A percentile compares a stretch with the other conserved stretches of the same genome.
Conservation (phyloP, 2,797 vertebrate genomes). For the Okamejei kenojei region DNA sequence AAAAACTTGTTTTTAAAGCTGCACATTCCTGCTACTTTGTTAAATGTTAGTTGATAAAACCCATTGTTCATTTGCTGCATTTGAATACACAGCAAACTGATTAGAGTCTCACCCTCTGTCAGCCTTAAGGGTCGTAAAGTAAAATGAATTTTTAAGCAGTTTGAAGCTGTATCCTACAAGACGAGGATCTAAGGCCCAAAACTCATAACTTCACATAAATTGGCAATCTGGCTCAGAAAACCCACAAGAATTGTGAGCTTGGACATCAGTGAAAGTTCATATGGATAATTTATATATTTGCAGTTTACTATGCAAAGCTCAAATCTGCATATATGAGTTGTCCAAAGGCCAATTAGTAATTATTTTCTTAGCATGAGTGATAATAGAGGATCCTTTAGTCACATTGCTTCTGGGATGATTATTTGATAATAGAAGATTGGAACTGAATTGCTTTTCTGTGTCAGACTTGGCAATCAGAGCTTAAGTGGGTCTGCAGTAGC, state of each 20-base stretch:
- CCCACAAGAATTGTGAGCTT: slow-evolving; percentile 12
- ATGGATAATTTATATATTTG: neutral
- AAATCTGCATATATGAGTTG: neutral
- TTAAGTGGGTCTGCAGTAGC: neutral
- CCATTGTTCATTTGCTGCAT: neutral
- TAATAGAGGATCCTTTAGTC: neutral
- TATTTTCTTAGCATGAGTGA: neutral
- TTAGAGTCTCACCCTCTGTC: neutral
- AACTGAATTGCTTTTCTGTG: neutral
- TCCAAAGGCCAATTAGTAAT: slow-evolving; percentile 12
- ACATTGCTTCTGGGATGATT: neutral
- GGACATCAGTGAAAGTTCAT: slow-evolving; percentile 3
- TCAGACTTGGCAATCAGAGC: neutral
- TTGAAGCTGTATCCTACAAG: neutral
- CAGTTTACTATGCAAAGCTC: neutral
- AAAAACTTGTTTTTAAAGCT: neutral
- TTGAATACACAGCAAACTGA: neutral
- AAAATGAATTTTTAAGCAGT: slow-evolving; percentile 23
- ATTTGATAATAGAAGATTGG: neutral
- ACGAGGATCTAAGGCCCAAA: neutral
- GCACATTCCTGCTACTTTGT: neutral
- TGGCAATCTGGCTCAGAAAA: slow-evolving; percentile 28
- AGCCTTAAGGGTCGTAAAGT: slow-evolving; percentile 22
- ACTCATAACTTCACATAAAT: slow-evolving; percentile 13
- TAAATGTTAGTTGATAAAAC: neutral